A percentile compares a stretch with the other conserved stretches of the same genome.
Conservation (phyloP, 2,113 vertebrate species). For the Poeciliopsis turrubarensis region DNA sequence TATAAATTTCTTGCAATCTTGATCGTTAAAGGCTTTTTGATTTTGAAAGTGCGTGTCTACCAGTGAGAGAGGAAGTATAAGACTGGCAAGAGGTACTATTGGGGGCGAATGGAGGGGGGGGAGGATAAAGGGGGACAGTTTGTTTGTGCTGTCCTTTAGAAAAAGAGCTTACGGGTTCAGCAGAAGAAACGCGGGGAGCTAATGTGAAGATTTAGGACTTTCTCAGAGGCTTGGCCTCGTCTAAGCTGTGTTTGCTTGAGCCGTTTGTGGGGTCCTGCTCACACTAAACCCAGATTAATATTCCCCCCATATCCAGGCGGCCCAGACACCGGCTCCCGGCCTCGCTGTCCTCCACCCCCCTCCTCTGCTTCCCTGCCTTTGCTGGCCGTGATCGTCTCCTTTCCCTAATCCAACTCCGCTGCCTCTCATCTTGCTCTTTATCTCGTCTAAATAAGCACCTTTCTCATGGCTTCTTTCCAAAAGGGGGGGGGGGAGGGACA, state of each 20-base stretch:
- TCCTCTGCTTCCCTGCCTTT: constrained; percentile 69
- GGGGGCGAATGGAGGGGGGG: constrained; percentile 38
- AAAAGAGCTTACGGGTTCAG: constrained; percentile 95
- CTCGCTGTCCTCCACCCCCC: constrained; percentile 75
- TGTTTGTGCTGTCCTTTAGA: constrained; percentile 96
- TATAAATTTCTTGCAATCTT: constrained; percentile 86
- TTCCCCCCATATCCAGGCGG: constrained; percentile 91
- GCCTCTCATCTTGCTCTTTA: constrained; percentile 91
- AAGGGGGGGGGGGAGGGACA: constrained; percentile 71
- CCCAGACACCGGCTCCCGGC: constrained; percentile 84
- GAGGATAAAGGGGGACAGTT: constrained; percentile 66
- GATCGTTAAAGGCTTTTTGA: constrained; percentile 88
- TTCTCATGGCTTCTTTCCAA: constrained; percentile 85
- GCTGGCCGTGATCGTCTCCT: constrained; percentile 85
- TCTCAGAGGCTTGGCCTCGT: constrained; percentile 90
- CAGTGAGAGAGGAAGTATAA: constrained; percentile 65
- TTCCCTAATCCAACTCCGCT: constrained; percentile 89
- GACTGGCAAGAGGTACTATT: constrained; percentile 78
- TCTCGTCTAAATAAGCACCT: constrained; percentile 92
- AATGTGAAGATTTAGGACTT: constrained; percentile 97
- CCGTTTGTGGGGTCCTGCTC: constrained; percentile 92
- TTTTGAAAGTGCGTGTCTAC: constrained; percentile 77
- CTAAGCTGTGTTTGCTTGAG: constrained; percentile 93
- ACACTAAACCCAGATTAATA: constrained; percentile 99
- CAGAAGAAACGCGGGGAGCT: constrained; percentile 92